These are phyloP conservation scores for human (Homo sapiens) DNA, from an alignment of 2,113 vertebrate species.

Conservation along the genomic window DNA sequence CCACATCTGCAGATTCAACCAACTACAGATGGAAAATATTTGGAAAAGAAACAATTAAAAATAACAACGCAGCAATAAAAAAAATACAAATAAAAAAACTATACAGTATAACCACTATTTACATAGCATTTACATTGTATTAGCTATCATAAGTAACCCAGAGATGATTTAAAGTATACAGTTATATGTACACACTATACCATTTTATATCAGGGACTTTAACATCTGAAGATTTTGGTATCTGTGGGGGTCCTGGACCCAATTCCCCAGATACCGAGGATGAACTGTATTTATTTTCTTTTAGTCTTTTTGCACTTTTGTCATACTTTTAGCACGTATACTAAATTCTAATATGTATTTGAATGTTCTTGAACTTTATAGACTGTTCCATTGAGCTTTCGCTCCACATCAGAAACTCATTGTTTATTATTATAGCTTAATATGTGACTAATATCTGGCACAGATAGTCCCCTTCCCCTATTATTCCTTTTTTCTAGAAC, in stretches of 20 bases:
- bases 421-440: background rate
- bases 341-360: background rate
- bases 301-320: background rate
- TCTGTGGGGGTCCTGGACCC: background rate
- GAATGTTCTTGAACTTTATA: background rate
- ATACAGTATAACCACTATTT: background rate
- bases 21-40: background rate
- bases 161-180: background rate
- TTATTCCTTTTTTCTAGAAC: background rate
- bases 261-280: background rate
- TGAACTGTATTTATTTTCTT: background rate
- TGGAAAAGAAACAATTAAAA: background rate
- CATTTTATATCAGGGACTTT: background rate
- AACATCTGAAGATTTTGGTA: background rate
- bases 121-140: background rate
- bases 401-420: background rate
- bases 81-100: background rate
- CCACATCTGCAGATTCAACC: background rate
- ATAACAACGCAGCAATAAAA: background rate
- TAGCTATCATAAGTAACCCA: background rate
- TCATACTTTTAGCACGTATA: background rate
- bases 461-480: too few relatives aligned
- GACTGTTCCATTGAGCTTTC: background rate
- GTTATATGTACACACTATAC: background rate
- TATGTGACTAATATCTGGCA: background rate